Evolutionary conservation across 1,140 invertebrate genomes (phyloP).

Genomic region (Drosophila prosaltans): DNA sequence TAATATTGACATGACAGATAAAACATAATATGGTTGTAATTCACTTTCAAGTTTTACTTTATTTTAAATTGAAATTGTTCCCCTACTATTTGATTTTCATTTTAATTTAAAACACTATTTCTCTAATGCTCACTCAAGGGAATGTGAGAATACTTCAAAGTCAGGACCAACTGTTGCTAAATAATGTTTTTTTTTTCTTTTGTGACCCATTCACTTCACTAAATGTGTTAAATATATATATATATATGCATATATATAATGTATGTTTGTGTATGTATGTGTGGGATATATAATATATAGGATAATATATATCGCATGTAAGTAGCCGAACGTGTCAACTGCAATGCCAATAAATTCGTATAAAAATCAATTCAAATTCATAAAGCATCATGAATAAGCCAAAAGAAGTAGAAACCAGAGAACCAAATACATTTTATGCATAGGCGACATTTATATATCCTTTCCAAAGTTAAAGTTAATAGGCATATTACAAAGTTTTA

Average conservation of each 20-base stretch:
- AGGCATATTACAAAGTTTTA: too few relatives aligned
- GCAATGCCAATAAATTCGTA: slow-evolving; percentile 55
- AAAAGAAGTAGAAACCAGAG: slow-evolving; percentile 22
- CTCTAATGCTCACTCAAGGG: not conserved
- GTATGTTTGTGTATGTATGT: not conserved
- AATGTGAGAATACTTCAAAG: not conserved
- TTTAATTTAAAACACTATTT: not conserved
- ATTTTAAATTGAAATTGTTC: not conserved
- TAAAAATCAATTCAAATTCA: slow-evolving; percentile 60
- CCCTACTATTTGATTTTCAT: slow-evolving; percentile 2
- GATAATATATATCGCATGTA: slow-evolving; percentile 1
- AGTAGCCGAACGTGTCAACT: slow-evolving; percentile 42
- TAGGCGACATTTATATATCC: not conserved
- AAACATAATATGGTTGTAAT: not conserved
- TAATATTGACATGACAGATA: slow-evolving; percentile 5
- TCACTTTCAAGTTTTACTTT: too few relatives aligned
- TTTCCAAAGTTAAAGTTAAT: not conserved
- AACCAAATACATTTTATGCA: not conserved
- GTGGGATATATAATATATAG: too few relatives aligned
- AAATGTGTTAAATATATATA: not conserved
- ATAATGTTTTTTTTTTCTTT: not conserved
- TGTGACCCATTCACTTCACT: slow-evolving; percentile 1
- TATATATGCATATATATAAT: not conserved
- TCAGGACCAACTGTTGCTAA: slow-evolving; percentile 10
- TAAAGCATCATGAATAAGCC: slow-evolving; percentile 46